Percentiles rank a stretch among this genome's conserved stretches.
These are phyloP conservation scores for Schizaphis graminum DNA, from an alignment of 2,888 invertebrate species.

Conservation along the genomic window DNA sequence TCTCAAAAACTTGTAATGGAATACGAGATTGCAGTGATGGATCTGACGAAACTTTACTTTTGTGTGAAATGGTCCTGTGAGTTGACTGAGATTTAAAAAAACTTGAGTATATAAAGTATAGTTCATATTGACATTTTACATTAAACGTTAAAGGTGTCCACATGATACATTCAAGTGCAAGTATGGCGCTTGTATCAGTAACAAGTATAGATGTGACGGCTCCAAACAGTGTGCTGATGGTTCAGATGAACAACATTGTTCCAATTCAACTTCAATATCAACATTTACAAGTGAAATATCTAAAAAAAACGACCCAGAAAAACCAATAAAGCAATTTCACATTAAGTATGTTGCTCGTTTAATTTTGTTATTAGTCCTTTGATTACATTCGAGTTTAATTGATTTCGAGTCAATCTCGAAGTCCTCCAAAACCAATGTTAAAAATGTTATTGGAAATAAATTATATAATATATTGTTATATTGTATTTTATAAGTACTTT, in stretches of 20 bases:
- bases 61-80: slow-evolving; percentile 29
- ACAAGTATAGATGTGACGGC: slow-evolving; percentile 45
- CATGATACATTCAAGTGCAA: slow-evolving; percentile 48
- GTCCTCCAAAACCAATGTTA: background rate
- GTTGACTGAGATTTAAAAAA: background rate
- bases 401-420: background rate
- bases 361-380: background rate
- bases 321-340: background rate
- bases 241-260: slow-evolving; percentile 61
- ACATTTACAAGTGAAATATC: background rate
- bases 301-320: background rate
- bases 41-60: slow-evolving; percentile 30
- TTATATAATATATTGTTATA: background rate
- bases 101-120: background rate
- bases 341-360: background rate
- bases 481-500: background rate
- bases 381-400: background rate
- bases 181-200: slow-evolving; percentile 63
- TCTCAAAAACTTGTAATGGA: slow-evolving; percentile 40
- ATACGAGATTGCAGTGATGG: slow-evolving; percentile 41
- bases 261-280: background rate
- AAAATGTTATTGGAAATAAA: background rate
- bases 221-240: slow-evolving; percentile 57
- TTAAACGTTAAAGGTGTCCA: slow-evolving; percentile 50
- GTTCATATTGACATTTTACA: background rate